phyloP scores from a whole-genome alignment of 1,140 invertebrate species.

The Mya arenaria region DNA sequence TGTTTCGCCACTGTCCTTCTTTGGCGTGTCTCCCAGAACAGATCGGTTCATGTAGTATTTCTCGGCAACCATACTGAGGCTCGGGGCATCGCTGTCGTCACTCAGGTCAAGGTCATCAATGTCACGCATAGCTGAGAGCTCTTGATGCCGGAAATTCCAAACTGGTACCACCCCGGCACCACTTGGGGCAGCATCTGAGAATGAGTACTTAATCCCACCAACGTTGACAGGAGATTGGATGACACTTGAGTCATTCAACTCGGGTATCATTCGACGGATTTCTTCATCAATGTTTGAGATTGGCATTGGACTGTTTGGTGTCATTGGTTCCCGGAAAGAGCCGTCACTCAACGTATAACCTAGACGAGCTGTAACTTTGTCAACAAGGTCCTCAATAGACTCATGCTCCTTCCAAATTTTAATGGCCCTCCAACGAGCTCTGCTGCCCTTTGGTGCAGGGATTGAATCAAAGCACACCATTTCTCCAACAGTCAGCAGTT shows the following conservation, averaged over 20 bases:
- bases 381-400: constrained; percentile 76
- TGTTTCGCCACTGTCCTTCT: constrained; percentile 29
- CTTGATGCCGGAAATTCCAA: constrained; percentile 78
- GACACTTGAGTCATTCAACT: constrained; percentile 73
- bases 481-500: constrained; percentile 79
- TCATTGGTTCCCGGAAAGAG: constrained; percentile 66
- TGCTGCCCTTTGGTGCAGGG: constrained; percentile 80
- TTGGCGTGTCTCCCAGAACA: constrained; percentile 75
- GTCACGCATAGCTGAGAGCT: constrained; percentile 73
- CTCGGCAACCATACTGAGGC: constrained; percentile 79
- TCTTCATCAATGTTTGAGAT: constrained; percentile 76
- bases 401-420: constrained; percentile 81
- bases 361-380: constrained; percentile 73
- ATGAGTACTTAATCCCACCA: constrained; percentile 75
- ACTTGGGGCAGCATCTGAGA: constrained; percentile 78
- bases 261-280: constrained; percentile 74
- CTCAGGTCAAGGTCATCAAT: constrained; percentile 75
- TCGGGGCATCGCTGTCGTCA: constrained; percentile 70
- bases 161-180: constrained; percentile 79
- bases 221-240: constrained; percentile 70
- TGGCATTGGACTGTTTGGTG: constrained; percentile 62
- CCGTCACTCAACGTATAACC: constrained; percentile 70
- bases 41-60: constrained; percentile 79
- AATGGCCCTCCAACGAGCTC: constrained; percentile 80
- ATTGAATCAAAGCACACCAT: constrained; percentile 81